Evolutionary conservation across 2,888 invertebrate genomes (phyloP).

Genomic region (Archips crataeganus): DNA sequence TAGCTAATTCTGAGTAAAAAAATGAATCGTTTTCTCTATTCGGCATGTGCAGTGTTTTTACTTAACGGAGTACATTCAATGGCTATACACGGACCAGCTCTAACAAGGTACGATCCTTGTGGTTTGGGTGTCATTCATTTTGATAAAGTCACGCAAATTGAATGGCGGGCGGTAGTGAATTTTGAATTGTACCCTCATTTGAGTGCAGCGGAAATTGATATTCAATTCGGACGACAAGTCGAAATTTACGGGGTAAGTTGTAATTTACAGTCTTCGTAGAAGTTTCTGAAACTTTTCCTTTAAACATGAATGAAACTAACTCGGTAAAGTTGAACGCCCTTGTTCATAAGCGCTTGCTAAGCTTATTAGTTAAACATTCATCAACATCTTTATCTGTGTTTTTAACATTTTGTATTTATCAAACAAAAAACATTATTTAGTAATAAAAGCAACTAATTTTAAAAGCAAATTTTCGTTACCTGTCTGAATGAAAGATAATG

Average conservation of each 20-base stretch:
- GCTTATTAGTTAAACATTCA: too few relatives aligned
- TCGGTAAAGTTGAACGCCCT: background rate
- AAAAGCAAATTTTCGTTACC: too few relatives aligned
- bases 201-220: slow-evolving; percentile 57
- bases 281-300: background rate
- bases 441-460: too few relatives aligned
- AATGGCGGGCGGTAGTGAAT: slow-evolving; percentile 68
- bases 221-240: slow-evolving; percentile 64
- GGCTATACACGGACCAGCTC: slow-evolving; percentile 65
- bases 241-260: slow-evolving; percentile 65
- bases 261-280: background rate
- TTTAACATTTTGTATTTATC: too few relatives aligned
- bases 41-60: slow-evolving; percentile 46
- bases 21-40: slow-evolving; percentile 42
- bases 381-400: too few relatives aligned
- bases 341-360: background rate
- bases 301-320: background rate
- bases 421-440: too few relatives aligned
- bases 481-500: too few relatives aligned
- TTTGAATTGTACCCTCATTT: slow-evolving; percentile 63
- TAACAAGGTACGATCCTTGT: slow-evolving; percentile 75
- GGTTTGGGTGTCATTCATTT: slow-evolving; percentile 73
- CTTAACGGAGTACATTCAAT: slow-evolving; percentile 55
- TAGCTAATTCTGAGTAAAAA: background rate
- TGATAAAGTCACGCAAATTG: slow-evolving; percentile 59